Evolutionary conservation across 2,797 vertebrate species (phyloP), one percentile per base, ranked within the genome.

Genomic region (Tarsius wallacei): DNA sequence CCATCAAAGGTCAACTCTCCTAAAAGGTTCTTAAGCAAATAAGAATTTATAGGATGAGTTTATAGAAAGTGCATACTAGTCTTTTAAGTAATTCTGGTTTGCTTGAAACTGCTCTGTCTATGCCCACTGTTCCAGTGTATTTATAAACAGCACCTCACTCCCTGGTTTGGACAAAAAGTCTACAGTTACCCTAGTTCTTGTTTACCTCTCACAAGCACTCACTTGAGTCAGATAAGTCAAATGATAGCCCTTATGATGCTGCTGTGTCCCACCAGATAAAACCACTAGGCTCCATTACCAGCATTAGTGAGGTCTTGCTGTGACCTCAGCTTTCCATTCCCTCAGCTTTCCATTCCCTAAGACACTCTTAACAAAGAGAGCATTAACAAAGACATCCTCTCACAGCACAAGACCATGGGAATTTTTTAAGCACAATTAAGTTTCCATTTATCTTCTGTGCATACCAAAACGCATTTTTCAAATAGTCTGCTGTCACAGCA

Each of bases 341-440:
- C 66, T 6, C 57, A 31, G 82, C 15, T 77, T 55, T 59, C 47
- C 64, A 70, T 24, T 24, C 80, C 47, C 66, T 6, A 10, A 53
- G 74, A 71, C 4, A 33, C 1, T 42, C 82, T 42, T 53, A 78
- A 83, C 17, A 82, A 90, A 51, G 24, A 64, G 7, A 28, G 19
- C 53, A 73, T 57, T 36, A 76, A 97, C n/a, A 95, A 95, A 64
- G 89, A 81, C 10, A 81, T 36, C 24, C 78, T 55, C 84, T 93
- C 88, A 87, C 16, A 93, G 66, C n/a, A 31, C 31, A 92, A 93
- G 82, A 90, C 66, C 71, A 71, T n/a, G 86, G 83, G 87, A 11
- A 87, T 95, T 96, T 94, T 85, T 95, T 96, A 98, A 91, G 97
- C 9, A 17, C 15, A 68, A 97, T 98, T 97, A 97, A 91, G 76